Percentiles rank a stretch among this genome's conserved stretches.
These are phyloP conservation scores for Machimus rusticus DNA, from an alignment of 2,888 invertebrate species.

Conservation along the genomic window DNA sequence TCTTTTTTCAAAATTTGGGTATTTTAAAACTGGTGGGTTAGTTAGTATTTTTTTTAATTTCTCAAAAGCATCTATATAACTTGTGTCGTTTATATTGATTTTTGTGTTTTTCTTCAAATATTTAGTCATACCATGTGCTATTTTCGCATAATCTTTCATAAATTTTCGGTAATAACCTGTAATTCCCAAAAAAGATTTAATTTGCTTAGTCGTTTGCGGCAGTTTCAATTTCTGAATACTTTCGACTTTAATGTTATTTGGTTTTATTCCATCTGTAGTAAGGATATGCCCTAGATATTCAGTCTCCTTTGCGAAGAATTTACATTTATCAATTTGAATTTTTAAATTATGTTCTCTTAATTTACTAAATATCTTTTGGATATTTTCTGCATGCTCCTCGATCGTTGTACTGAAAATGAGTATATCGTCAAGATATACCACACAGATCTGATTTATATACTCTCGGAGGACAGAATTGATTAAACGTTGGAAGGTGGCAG, in stretches of 20 bases:
- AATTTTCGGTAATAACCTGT: too few species aligned
- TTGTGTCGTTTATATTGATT: neutral
- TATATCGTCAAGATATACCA: constrained; percentile 42
- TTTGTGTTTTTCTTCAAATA: neutral
- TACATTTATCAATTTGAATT: constrained; percentile 28
- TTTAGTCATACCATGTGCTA: too few species aligned
- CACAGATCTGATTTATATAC: constrained; percentile 11
- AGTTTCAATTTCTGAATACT: constrained; percentile 14
- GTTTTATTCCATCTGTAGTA: constrained; percentile 47
- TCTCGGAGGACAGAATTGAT: constrained; percentile 21
- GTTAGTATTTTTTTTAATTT: neutral
- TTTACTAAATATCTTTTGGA: constrained; percentile 1
- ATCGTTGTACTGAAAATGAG: constrained; percentile 20
- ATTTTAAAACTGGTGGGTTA: neutral
- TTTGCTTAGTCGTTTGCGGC: neutral
- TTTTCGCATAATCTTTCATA: too few species aligned
- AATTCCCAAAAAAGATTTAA: too few species aligned
- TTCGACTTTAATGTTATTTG: constrained; percentile 44
- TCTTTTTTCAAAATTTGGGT: neutral
- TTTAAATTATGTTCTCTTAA: neutral
- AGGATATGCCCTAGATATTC: constrained; percentile 52
- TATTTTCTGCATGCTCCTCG: neutral
- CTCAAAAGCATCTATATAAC: constrained; percentile 1
- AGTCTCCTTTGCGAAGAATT: constrained; percentile 50
- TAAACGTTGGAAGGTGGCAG: neutral